phyloP scores from a whole-genome alignment of 2,888 invertebrate species.

The Phyto melanocephala region DNA sequence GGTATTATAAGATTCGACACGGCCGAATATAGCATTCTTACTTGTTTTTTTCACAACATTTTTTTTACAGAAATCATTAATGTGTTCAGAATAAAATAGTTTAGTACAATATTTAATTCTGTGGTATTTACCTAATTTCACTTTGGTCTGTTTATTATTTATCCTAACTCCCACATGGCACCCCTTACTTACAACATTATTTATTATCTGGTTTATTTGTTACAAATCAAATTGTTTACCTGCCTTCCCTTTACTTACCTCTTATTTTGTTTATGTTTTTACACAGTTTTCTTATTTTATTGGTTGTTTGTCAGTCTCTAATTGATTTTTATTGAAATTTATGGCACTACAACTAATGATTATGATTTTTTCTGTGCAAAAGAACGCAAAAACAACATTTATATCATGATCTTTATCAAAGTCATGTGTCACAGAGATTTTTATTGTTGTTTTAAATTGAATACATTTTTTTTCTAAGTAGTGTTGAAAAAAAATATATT shows the following conservation, averaged over 20 bases:
- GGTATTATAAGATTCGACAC: too few relatives aligned
- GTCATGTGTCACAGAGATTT: slow-evolving; percentile 3
- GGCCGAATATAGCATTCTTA: too few relatives aligned
- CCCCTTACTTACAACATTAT: too few relatives aligned
- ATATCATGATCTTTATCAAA: slow-evolving; percentile 5
- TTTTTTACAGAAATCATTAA: too few relatives aligned
- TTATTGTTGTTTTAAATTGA: background rate
- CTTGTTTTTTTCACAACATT: too few relatives aligned
- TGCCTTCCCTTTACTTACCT: background rate
- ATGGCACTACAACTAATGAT: background rate
- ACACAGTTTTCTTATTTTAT: background rate
- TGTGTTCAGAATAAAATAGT: too few relatives aligned
- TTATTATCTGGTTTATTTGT: too few relatives aligned
- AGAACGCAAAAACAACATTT: background rate
- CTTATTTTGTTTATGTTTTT: background rate
- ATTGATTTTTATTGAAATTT: slow-evolving; percentile 40
- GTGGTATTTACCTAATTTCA: too few relatives aligned
- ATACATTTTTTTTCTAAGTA: background rate
- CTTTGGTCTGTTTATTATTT: background rate
- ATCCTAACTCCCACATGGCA: too few relatives aligned
- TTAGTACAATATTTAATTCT: too few relatives aligned
- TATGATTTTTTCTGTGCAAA: background rate
- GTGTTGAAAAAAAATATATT: too few relatives aligned
- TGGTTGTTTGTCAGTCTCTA: background rate
- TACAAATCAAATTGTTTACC: background rate